Evolutionary conservation across 2,888 invertebrate genomes (phyloP).

Genomic region (Pogonocherus hispidulus): DNA sequence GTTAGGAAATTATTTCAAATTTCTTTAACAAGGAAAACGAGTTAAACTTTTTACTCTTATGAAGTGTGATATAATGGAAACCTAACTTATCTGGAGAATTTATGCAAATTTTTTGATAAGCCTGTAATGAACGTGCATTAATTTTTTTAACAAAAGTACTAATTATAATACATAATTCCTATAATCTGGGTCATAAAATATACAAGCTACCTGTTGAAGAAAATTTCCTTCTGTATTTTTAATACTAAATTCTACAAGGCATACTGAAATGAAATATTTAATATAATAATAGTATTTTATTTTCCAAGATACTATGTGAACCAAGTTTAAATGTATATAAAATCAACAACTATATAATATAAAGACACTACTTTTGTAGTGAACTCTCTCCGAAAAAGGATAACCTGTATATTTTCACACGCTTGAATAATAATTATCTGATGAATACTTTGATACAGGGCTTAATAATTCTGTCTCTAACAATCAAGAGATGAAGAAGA

Average conservation of each 20-base stretch:
- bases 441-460: no score
- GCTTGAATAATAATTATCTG: no score
- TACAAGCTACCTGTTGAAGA: not conserved
- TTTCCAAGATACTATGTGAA: no score
- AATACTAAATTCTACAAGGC: not conserved
- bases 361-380: no score
- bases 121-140: not conserved
- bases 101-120: conserved; percentile 6
- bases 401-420: no score
- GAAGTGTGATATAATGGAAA: conserved; percentile 17
- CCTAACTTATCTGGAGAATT: not conserved
- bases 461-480: no score
- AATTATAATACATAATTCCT: not conserved
- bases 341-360: no score
- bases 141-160: not conserved
- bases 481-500: no score
- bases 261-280: no score
- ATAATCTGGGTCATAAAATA: not conserved
- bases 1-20: conserved; percentile 10
- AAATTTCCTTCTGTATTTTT: not conserved
- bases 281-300: no score
- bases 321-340: no score
- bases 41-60: conserved; percentile 11
- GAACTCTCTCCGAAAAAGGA: no score
- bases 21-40: conserved; percentile 11